Evolutionary conservation across 2,113 vertebrate species (phyloP).

Genomic region (Peromyscus maniculatus): DNA sequence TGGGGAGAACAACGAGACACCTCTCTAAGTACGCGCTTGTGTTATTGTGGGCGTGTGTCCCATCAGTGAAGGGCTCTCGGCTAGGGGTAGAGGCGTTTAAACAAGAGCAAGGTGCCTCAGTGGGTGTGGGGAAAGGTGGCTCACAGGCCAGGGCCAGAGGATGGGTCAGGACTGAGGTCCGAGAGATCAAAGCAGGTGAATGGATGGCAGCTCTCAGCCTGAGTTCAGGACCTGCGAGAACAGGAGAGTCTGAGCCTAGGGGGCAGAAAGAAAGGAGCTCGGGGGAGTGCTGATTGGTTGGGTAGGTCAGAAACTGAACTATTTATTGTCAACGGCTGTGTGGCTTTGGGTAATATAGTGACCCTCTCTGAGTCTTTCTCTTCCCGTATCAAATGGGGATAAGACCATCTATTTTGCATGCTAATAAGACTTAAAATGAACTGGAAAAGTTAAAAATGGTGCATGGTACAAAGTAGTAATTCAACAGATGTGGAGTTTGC

Average conservation of each 20-base stretch:
- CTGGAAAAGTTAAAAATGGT: not conserved
- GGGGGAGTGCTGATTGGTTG: not conserved
- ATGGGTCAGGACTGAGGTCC: not conserved
- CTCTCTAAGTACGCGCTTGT: not conserved
- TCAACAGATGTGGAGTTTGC: not conserved
- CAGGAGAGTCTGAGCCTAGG: not conserved
- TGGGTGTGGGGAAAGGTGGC: not conserved
- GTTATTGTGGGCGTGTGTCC: not conserved
- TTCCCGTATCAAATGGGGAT: not conserved
- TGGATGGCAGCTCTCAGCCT: not conserved
- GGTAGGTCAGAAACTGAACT: not conserved
- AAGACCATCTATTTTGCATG: not conserved
- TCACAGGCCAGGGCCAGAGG: not conserved
- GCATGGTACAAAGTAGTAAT: not conserved
- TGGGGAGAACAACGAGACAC: not conserved
- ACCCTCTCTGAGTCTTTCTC: constrained; percentile 27
- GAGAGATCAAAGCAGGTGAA: not conserved
- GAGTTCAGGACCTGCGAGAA: not conserved
- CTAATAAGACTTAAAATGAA: not conserved
- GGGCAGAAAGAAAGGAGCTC: not conserved
- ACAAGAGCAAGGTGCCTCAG: accelerated
- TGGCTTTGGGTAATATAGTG: not conserved
- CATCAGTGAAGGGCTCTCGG: not conserved
- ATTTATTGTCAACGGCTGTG: not conserved
- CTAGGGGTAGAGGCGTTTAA: not conserved